These are phyloP conservation scores for Drosophila borealis DNA, from an alignment of 2,888 invertebrate genomes.

Conservation along the genomic window DNA sequence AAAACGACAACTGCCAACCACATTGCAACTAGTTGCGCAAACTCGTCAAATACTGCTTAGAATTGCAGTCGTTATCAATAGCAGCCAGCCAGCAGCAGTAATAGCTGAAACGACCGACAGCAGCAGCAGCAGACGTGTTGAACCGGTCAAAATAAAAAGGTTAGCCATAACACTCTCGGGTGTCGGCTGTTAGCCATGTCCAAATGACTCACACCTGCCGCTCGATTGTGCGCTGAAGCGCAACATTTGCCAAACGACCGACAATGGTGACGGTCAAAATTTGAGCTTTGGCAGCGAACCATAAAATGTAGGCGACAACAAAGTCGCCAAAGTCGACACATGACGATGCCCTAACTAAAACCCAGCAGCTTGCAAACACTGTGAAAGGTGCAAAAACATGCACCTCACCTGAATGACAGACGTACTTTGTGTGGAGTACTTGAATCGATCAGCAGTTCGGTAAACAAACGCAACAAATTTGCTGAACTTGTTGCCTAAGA, in stretches of 20 bases:
- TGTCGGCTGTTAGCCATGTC: conserved; percentile 62
- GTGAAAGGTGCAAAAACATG: conserved; percentile 14
- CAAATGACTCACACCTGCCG: conserved; percentile 72
- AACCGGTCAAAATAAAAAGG: conserved; percentile 69
- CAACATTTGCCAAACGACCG: conserved; percentile 47
- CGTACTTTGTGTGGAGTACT: conserved; percentile 25
- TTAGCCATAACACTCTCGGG: conserved; percentile 50
- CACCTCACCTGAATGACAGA: conserved; percentile 11
- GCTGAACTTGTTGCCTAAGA: background rate
- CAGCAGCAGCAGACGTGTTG: conserved; percentile 58
- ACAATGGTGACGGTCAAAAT: conserved; percentile 69
- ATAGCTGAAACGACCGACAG: background rate
- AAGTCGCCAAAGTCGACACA: conserved; percentile 9
- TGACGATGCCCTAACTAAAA: conserved; percentile 30
- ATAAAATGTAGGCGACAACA: conserved; percentile 58
- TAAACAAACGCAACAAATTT: background rate
- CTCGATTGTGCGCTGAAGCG: conserved; percentile 51
- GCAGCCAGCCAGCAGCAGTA: conserved; percentile 18
- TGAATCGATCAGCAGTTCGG: conserved; percentile 32
- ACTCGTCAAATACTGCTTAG: conserved; percentile 45
- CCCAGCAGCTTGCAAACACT: conserved; percentile 18
- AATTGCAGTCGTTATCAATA: conserved; percentile 59
- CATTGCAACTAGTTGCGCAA: conserved; percentile 67
- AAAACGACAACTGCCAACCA: conserved; percentile 56
- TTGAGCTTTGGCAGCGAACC: conserved; percentile 59